These are phyloP conservation scores for Otus scops DNA, from an alignment of 2,797 vertebrate genomes.

Conservation along the genomic window DNA sequence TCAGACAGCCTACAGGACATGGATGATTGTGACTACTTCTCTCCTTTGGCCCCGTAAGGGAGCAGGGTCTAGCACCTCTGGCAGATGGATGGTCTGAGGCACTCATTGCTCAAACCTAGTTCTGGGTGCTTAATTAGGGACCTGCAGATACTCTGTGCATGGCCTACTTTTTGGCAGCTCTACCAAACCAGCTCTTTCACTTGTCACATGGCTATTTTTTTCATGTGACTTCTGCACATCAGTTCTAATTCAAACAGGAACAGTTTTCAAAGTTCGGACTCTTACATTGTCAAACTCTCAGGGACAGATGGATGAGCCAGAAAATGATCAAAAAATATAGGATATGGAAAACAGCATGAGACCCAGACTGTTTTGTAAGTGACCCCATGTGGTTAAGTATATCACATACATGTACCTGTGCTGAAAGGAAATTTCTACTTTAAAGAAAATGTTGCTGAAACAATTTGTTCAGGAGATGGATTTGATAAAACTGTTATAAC, in stretches of 20 bases:
- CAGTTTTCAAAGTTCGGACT: neutral
- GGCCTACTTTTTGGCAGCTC: conserved; percentile 6
- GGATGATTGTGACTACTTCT: neutral
- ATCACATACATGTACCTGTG: neutral
- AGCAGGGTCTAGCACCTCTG: neutral
- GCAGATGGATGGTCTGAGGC: neutral
- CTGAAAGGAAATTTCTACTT: neutral
- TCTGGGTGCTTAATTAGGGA: neutral
- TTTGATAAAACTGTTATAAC: neutral
- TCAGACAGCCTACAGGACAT: neutral
- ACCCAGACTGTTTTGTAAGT: neutral
- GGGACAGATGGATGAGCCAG: neutral
- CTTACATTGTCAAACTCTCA: neutral
- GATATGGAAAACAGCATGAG: neutral
- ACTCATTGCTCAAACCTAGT: neutral
- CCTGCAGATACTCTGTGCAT: neutral
- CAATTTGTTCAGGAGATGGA: neutral
- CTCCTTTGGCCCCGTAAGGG: neutral
- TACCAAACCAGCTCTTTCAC: neutral
- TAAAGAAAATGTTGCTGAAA: neutral
- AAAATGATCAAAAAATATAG: neutral
- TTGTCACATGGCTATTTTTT: neutral
- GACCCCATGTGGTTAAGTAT: neutral
- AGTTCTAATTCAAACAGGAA: conserved; percentile 1
- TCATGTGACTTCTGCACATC: neutral